Base-by-base conservation (phyloP, 2,797 vertebrate species). In the Esox masquinongy region DNA sequence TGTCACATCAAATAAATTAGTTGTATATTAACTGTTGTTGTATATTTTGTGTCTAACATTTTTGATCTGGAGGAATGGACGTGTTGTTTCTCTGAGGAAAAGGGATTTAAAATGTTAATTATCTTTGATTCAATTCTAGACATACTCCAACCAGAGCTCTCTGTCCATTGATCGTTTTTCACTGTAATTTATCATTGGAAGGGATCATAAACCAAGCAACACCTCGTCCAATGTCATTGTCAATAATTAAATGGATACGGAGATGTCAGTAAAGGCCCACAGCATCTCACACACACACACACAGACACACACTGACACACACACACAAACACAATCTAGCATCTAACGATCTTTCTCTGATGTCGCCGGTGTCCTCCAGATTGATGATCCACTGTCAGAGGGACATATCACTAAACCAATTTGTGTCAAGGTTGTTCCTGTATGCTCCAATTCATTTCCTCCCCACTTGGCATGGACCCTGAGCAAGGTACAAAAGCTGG, bases 311-410 rank as follows among this genome's bases (percentile, higher is more conserved):
- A 51, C 49, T 16, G 14, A 51, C n/a, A 56, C 53, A 56, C 19
- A 56, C 53, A n/a, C 53, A 56, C 53, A 59, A 19, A 22, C 53
- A 59, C 53, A 4, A 34, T 34, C 63, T 34, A 66, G 26, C 63
- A 66, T 66, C 26, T 34, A 66, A 66, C 19, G 15, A 34, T 34
- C 64, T 67, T 2, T 29, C 17, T 16, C 64, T 36, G 31, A 67
- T 67, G 29, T 67, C 14, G 8, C 56, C 19, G 15, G n/a, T 16
- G 5, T 67, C 64, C 26, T 67, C 64, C 31, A 67, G 64, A 67
- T 67, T 67, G 64, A 67, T 36, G 64, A 67, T 59, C 7, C 56
- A 22, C 56, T 67, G 67, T 39, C 34, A 47, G 67, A 39, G 67
- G 67, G 36, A 16, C 36, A 14, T 24, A 39, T 47, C 67, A 68